Percentiles rank a stretch among this genome's conserved stretches.
These are phyloP conservation scores for Eidolon helvum DNA, from an alignment of 2,113 vertebrate species.

Conservation along the genomic window DNA sequence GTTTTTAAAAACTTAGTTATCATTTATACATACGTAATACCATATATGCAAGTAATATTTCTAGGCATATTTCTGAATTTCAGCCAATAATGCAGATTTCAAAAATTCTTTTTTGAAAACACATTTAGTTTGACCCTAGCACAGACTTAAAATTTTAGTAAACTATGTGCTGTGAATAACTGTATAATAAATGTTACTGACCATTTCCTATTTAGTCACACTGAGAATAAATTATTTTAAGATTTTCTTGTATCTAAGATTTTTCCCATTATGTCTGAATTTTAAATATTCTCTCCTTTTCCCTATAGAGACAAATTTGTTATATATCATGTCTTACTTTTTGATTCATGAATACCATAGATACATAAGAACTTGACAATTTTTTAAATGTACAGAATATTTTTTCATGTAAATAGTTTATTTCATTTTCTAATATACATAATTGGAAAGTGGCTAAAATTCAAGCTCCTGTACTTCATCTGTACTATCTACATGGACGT, in stretches of 20 bases:
- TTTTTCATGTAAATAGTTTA: not conserved
- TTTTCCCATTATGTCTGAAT: not conserved
- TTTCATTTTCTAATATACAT: not conserved
- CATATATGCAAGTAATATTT: not conserved
- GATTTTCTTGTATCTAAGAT: not conserved
- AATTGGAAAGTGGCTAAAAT: not conserved
- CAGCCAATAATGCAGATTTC: not conserved
- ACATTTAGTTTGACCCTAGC: not conserved
- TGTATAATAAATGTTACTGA: not conserved
- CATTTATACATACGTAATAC: not conserved
- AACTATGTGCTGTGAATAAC: not conserved
- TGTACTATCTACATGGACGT: not conserved
- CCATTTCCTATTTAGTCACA: not conserved
- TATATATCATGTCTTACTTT: not conserved
- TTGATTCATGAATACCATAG: not conserved
- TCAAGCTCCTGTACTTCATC: not conserved
- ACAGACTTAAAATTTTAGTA: not conserved
- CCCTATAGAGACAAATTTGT: not conserved
- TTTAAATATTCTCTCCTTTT: slow-evolving; percentile 3
- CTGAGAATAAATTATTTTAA: not conserved
- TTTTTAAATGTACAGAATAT: not conserved
- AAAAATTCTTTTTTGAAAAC: not conserved
- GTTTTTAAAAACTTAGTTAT: not conserved
- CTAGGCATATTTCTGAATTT: slow-evolving; percentile 20
- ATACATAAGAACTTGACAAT: not conserved